Evolutionary conservation across 2,797 vertebrate species (phyloP).

Genomic region (Leptatherina wallacei): DNA sequence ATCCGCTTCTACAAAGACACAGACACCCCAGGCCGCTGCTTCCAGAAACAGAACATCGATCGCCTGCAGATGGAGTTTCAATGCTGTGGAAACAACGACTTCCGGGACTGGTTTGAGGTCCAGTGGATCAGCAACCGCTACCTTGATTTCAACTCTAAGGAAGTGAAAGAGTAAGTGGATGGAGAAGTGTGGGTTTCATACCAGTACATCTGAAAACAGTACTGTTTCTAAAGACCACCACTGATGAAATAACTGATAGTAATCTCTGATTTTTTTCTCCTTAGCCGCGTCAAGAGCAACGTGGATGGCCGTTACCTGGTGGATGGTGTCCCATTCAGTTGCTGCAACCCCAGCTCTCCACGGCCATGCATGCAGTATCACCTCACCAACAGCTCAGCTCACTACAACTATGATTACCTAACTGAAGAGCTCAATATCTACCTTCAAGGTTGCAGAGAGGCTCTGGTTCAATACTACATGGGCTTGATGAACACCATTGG

Average conservation of each 20-base stretch:
- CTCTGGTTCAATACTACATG: conserved; percentile 84
- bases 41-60: conserved; percentile 89
- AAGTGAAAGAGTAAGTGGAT: conserved; percentile 87
- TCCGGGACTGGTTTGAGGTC: conserved; percentile 91
- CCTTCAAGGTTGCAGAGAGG: conserved; percentile 84
- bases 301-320: conserved; percentile 87
- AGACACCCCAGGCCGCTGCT: conserved; percentile 89
- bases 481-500: conserved; percentile 87
- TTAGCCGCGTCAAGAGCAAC: conserved; percentile 86
- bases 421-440: conserved; percentile 88
- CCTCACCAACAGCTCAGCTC: conserved; percentile 87
- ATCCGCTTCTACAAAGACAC: conserved; percentile 92
- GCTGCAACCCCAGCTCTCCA: conserved; percentile 87
- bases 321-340: conserved; percentile 88
- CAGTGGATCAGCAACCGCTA: conserved; percentile 94
- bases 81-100: conserved; percentile 88
- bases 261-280: conserved; percentile 9
- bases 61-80: conserved; percentile 88
- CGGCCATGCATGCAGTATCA: conserved; percentile 87
- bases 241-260: background rate
- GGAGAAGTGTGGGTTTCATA: background rate
- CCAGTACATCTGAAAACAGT: background rate
- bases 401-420: conserved; percentile 86
- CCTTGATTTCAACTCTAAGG: conserved; percentile 88
- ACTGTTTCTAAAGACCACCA: background rate